Evolutionary conservation across 2,888 invertebrate genomes (phyloP).

Genomic region (Papilio gigon): DNA sequence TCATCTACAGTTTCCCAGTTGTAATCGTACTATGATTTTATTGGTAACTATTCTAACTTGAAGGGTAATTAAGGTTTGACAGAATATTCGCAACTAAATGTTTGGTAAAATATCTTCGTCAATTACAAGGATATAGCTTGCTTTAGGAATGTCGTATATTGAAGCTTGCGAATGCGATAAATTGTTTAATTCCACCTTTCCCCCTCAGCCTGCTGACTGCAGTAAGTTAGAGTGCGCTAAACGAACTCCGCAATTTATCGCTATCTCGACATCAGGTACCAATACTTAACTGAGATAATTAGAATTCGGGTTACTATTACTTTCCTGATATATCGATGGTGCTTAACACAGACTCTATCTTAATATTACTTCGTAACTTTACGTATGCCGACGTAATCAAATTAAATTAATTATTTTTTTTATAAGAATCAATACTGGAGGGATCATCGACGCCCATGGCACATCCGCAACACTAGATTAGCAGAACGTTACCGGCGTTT

Average conservation of each 20-base stretch:
- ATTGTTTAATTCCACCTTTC: constrained; percentile 31
- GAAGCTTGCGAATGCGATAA: constrained; percentile 23
- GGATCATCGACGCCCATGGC: no score
- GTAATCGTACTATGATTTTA: no score
- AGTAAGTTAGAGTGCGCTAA: constrained; percentile 26
- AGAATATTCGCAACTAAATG: neutral
- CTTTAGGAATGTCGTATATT: constrained; percentile 25
- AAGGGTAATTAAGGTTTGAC: neutral
- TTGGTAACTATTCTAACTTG: neutral
- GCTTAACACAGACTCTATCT: neutral
- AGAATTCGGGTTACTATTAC: neutral
- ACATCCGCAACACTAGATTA: no score
- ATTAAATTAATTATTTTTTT: no score
- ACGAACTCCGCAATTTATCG: constrained; percentile 28
- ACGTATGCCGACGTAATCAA: no score
- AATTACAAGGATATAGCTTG: constrained; percentile 14
- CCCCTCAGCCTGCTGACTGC: constrained; percentile 8
- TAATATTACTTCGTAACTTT: neutral
- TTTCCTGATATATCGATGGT: neutral
- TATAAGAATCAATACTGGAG: neutral
- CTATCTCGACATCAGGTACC: constrained; percentile 21
- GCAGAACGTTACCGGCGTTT: no score
- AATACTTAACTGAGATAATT: constrained; percentile 16
- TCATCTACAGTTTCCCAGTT: no score
- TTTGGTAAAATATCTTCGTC: neutral